A percentile compares a stretch with the other conserved stretches of the same genome.
Conservation (phyloP, 2,797 vertebrate species). For the Chaetophractus vellerosus region DNA sequence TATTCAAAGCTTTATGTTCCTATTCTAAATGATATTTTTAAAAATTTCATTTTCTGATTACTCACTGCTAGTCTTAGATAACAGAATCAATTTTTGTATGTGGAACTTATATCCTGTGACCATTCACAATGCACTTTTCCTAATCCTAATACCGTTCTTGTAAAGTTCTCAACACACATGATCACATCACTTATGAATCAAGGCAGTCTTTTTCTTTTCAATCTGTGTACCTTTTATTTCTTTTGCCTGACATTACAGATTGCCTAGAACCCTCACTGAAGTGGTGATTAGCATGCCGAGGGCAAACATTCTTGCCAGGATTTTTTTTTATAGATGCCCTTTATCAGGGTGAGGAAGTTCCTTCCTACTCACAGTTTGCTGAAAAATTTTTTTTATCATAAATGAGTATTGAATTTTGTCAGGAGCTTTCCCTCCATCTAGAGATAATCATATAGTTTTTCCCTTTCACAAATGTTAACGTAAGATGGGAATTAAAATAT, state of each 20-base stretch:
- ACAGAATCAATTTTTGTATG: too few species aligned
- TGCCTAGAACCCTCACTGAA: neutral
- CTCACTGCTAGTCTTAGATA: too few species aligned
- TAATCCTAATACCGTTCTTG: too few species aligned
- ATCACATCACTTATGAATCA: too few species aligned
- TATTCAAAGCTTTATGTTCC: too few species aligned
- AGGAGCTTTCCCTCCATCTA: neutral
- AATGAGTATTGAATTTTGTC: neutral
- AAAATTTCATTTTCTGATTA: too few species aligned
- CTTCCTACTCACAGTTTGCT: neutral
- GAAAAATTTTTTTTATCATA: neutral
- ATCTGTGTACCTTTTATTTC: neutral
- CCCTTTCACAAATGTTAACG: neutral
- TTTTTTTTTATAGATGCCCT: neutral
- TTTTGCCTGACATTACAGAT: neutral
- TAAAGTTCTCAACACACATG: too few species aligned
- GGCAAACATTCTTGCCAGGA: too few species aligned
- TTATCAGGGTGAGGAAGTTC: neutral
- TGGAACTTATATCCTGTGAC: too few species aligned
- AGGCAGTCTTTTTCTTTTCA: neutral
- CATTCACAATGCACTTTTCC: too few species aligned
- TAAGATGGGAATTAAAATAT: too few species aligned
- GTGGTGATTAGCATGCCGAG: fast-evolving
- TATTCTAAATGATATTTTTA: too few species aligned
- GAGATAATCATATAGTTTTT: neutral